These are phyloP conservation scores for Agonopterix heracliana DNA, from an alignment of 2,888 invertebrate genomes.

Conservation along the genomic window DNA sequence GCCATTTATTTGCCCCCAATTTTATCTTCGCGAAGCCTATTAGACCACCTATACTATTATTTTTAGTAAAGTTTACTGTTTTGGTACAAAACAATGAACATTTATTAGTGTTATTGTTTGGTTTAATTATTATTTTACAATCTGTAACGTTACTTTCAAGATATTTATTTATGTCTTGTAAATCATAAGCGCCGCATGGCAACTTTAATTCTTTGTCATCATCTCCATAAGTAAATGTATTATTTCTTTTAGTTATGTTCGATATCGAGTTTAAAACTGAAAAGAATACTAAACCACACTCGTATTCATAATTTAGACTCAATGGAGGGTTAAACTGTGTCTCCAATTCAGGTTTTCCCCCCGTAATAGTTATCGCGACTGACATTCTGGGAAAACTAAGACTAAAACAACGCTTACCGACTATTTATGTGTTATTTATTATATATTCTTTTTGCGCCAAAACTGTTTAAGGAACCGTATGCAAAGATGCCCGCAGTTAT, in stretches of 20 bases:
- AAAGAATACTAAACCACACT: conserved; percentile 16
- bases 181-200: conserved; percentile 24
- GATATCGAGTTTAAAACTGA: conserved; percentile 20
- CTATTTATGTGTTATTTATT: not conserved
- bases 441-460: conserved; percentile 8
- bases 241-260: conserved; percentile 32
- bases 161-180: conserved; percentile 12
- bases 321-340: conserved; percentile 10
- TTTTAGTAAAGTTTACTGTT: conserved; percentile 6
- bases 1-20: conserved; percentile 6
- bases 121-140: conserved; percentile 3
- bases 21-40: conserved; percentile 4
- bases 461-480: conserved; percentile 21
- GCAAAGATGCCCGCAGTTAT: conserved; percentile 31
- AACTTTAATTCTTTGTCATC: conserved; percentile 21
- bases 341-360: conserved; percentile 11
- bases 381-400: conserved; percentile 15
- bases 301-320: conserved; percentile 13
- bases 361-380: conserved; percentile 18
- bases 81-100: conserved; percentile 9
- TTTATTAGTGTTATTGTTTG: conserved; percentile 29
- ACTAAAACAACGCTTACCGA: too few species aligned
- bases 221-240: conserved; percentile 28
- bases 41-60: conserved; percentile 2
- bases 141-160: conserved; percentile 10